Base-by-base conservation (phyloP, 2,888 invertebrate species). In the Blastobasis lacticolella region DNA sequence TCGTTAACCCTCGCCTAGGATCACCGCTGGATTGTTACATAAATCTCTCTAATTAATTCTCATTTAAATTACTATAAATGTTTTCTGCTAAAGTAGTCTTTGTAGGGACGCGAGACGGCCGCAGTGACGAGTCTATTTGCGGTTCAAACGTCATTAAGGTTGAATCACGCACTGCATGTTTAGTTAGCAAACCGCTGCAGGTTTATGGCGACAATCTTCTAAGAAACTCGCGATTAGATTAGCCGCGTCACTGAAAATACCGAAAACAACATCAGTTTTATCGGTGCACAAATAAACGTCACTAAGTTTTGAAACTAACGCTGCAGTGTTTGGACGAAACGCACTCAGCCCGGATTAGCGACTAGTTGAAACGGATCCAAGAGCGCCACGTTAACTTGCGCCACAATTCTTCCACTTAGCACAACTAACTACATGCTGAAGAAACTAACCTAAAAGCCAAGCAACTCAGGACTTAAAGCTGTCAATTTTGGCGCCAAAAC, bases 401-500 rank as follows among this genome's bases (percentile, higher is more conserved):
- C n/a, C 37, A 47, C 40, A 6, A 10, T 42, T 36, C 4, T 8
- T 8, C 42, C 46, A 46, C 46, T 50, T 50, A 45, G 43, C 8
- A 40, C 45, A 7, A 5, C 40, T 8, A 37, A 36, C 23, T 23
- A 23, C 23, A 23, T 23, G 45, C 23, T 23, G 56, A 50, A 56
- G 50, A 57, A 55, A 55, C 54, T 57, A 50, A 66, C 61, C 65
- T 59, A 66, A 71, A 66, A 63, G 60, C 61, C 54, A 51, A 58
- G 58, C 9, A 52, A 41, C 40, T n/a, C 23, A 61, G 58, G 60
- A 63, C 67, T 67, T 72, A 71, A 75, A 74, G 66, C 74, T 81
- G 81, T 78, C 77, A 80, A 78, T 80, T 87, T 87, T 86, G 86
- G 85, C 86, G 87, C 86, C 86, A 85, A 86, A 87, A 87, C 77